Evolutionary conservation across 1,140 invertebrate genomes (phyloP), one percentile per base, ranked within the genome.

Genomic region (Anastrepha obliqua): DNA sequence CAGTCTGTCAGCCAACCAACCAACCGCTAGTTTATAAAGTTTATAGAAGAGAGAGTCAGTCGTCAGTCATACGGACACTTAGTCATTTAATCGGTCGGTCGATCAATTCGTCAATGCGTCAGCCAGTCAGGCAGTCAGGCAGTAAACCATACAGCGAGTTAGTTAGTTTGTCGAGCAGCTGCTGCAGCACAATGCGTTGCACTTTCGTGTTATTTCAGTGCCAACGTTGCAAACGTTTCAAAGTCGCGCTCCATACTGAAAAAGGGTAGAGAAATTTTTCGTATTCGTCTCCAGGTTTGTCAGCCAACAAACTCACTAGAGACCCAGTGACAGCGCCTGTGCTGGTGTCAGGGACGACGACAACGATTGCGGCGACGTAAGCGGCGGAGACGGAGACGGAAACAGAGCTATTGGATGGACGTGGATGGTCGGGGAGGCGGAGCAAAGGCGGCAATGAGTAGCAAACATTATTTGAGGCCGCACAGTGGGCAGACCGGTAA

Each of bases 201-300:
- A 65, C 85, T 86, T 65, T 62, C 47, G 74, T 55, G 20, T 11
- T 29, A 20, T 9, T 81, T 55, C 74, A 55, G 74, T 81, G 47
- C 74, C 47, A 62, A 60, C 85, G 85, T 65, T 86, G 58, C 85
- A 86, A 86, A 86, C 85, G 85, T 90, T 92, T 89, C 91, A 92
- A 92, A 92, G 90, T 92, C 90, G 90, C 91, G 91, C 89, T 91
- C 89, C 89, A 89, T 89, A 92, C 91, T 92, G 91, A 89, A 92
- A 86, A 92, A 91, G 91, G 91, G 91, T 92, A 92, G 90, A 92
- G 91, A 92, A 91, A 90, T 91, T 89, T 92, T 87, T 85, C 42
- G 87, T 74, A 87, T 85, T 87, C 47, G 70, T 42, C 87, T 81
- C 74, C 74, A 74, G 67, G 20, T 51, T 86, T 44, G 67, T 13